These are phyloP conservation scores for Lagorchestes hirsutus DNA, from an alignment of 2,797 vertebrate genomes.

Conservation along the genomic window DNA sequence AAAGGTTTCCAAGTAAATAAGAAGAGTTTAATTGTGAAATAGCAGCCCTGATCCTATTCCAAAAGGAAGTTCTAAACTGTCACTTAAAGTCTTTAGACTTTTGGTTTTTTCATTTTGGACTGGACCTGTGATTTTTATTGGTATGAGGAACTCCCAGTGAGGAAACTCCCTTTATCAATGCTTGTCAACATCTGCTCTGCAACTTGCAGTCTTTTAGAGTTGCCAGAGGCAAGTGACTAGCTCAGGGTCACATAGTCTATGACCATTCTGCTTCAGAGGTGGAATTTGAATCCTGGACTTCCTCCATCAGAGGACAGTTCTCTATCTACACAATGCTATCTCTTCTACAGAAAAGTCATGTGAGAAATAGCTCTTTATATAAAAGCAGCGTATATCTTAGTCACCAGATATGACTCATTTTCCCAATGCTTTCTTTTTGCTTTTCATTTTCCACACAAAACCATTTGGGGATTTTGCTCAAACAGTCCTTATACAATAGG, in stretches of 20 bases:
- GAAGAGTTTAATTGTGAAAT: neutral
- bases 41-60: neutral
- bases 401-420: conserved; percentile 13
- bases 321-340: neutral
- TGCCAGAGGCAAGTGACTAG: neutral
- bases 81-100: conserved; percentile 28
- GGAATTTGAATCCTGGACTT: neutral
- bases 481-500: neutral
- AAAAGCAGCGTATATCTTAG: neutral
- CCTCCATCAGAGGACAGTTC: neutral
- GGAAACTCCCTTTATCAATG: neutral
- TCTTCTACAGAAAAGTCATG: conserved; percentile 2
- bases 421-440: conserved; percentile 34
- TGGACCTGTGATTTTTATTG: neutral
- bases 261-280: neutral
- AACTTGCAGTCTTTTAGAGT: neutral
- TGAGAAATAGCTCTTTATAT: conserved; percentile 7
- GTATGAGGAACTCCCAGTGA: neutral
- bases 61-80: conserved; percentile 43
- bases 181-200: neutral
- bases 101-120: neutral
- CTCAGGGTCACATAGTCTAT: neutral
- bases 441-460: conserved; percentile 55
- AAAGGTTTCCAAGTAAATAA: neutral
- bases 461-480: conserved; percentile 26